A percentile compares a stretch with the other conserved stretches of the same genome.
Conservation (phyloP, 2,113 vertebrate species). For the Shinisaurus crocodilurus region DNA sequence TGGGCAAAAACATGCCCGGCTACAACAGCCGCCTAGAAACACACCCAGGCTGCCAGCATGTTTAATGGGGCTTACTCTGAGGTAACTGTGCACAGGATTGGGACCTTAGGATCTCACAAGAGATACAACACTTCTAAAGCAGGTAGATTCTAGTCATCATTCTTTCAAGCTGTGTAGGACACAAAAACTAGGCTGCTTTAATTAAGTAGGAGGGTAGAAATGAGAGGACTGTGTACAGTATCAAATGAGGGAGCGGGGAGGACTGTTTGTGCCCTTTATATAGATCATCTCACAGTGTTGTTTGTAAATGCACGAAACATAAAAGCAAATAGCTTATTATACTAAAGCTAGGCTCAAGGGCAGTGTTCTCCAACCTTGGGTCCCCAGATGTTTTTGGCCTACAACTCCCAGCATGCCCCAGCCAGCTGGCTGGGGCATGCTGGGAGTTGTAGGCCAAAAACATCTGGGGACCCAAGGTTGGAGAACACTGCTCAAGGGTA, state of each 20-base stretch:
- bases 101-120: too few relatives aligned
- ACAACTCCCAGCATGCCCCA: too few relatives aligned
- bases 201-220: background rate
- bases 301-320: background rate
- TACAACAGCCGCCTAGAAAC: background rate
- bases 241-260: background rate
- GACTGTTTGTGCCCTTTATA: background rate
- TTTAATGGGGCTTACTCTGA: too few relatives aligned
- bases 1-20: too few relatives aligned
- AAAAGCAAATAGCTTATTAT: slow-evolving; percentile 12
- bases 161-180: background rate
- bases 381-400: too few relatives aligned
- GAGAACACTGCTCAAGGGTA: too few relatives aligned
- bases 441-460: too few relatives aligned
- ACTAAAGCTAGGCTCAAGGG: background rate
- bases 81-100: too few relatives aligned
- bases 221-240: background rate
- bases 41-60: too few relatives aligned
- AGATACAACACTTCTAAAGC: background rate
- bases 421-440: too few relatives aligned
- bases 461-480: too few relatives aligned
- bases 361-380: too few relatives aligned
- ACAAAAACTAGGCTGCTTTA: background rate
- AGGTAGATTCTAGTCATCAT: background rate
- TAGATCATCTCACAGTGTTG: background rate